phyloP scores from a whole-genome alignment of 2,113 vertebrate genomes.

The Sclerurus mexicanus region DNA sequence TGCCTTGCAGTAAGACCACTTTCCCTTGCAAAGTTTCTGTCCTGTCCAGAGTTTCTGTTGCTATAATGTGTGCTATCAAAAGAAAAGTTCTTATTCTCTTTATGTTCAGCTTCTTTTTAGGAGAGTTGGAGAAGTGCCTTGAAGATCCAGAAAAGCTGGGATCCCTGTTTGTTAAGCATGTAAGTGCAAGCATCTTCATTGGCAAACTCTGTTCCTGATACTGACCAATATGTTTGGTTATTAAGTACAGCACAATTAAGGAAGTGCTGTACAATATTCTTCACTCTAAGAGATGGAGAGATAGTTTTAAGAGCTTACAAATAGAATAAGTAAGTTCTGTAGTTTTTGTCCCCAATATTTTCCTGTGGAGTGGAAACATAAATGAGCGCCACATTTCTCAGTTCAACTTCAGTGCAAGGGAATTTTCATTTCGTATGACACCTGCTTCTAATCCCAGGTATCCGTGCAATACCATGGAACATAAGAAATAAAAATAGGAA shows the following conservation, averaged over 20 bases:
- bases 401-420: background rate
- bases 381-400: background rate
- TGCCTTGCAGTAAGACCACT: background rate
- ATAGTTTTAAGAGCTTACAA: background rate
- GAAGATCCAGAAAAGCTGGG: constrained; percentile 95
- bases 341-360: background rate
- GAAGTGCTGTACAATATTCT: background rate
- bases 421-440: background rate
- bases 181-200: constrained; percentile 52
- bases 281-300: background rate
- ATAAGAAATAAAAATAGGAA: background rate
- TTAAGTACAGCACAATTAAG: background rate
- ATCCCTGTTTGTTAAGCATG: constrained; percentile 93
- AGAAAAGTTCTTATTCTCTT: background rate
- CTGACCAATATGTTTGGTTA: background rate
- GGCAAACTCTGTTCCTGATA: background rate
- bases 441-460: background rate
- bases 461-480: background rate
- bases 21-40: background rate
- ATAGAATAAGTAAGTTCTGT: background rate
- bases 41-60: no score
- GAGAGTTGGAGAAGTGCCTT: constrained; percentile 96
- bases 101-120: constrained; percentile 89
- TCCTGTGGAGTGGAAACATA: background rate
- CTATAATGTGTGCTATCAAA: no score